Evolutionary conservation across 1,140 invertebrate species (phyloP).

Genomic region (Rhyzopertha dominica): DNA sequence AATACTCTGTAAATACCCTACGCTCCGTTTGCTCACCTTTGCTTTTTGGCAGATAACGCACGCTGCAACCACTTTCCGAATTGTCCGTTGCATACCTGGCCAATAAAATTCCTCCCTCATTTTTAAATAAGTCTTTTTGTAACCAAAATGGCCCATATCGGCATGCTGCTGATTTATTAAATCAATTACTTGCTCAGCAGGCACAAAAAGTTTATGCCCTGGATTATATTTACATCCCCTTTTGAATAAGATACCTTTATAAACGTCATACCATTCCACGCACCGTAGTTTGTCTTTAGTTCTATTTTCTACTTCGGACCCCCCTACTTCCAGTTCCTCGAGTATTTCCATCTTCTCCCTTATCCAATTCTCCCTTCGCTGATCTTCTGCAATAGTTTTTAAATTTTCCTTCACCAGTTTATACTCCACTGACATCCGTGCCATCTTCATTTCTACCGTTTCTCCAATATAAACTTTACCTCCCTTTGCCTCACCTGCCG

Average conservation of each 20-base stretch:
- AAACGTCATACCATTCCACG: neutral
- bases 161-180: conserved; percentile 2
- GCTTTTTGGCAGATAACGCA: conserved; percentile 12
- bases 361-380: too few species aligned
- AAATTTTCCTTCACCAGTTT: neutral
- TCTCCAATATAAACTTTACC: too few species aligned
- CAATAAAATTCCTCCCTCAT: conserved; percentile 1
- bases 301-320: neutral
- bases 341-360: too few species aligned
- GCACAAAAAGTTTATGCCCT: conserved; percentile 6
- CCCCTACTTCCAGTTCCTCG: too few species aligned
- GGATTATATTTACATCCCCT: neutral
- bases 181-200: neutral
- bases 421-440: too few species aligned
- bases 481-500: too few species aligned
- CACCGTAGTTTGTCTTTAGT: neutral
- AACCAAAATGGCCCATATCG: conserved; percentile 6
- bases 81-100: neutral
- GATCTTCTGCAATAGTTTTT: neutral
- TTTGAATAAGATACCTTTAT: conserved; percentile 4
- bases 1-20: conserved; percentile 1
- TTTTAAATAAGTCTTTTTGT: neutral
- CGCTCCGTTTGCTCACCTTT: neutral
- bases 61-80: neutral
- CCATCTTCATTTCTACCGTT: too few species aligned